Conservation (phyloP, 2,113 vertebrate genomes). For the Syngnathus floridae region DNA sequence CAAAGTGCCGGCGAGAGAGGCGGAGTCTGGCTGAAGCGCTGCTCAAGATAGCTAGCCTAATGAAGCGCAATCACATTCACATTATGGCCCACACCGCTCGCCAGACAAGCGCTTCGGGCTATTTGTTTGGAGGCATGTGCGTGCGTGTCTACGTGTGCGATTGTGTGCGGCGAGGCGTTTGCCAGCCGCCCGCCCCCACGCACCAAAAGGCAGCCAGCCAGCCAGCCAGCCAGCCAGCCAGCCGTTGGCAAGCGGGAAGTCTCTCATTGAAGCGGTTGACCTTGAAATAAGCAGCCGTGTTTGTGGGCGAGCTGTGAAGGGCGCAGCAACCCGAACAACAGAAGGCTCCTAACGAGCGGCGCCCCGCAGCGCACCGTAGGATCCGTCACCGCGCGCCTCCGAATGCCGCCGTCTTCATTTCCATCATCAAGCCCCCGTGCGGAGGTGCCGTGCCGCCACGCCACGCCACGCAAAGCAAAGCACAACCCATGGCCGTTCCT, state of each 20-base stretch:
- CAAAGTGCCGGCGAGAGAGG: too few species aligned
- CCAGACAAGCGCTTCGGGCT: slow-evolving; percentile 59
- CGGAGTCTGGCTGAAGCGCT: slow-evolving; percentile 26
- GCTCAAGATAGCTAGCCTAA: slow-evolving; percentile 48
- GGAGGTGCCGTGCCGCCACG: slow-evolving; percentile 13
- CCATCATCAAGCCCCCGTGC: slow-evolving; percentile 25
- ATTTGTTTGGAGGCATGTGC: slow-evolving; percentile 52
- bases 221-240: slow-evolving; percentile 41
- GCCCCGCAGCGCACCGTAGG: too few species aligned
- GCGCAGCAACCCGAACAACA: slow-evolving; percentile 13
- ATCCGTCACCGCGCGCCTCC: slow-evolving; percentile 60
- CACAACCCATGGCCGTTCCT: background rate
- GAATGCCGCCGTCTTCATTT: too few species aligned
- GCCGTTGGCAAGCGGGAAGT: too few species aligned
- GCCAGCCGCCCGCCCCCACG: slow-evolving; percentile 55
- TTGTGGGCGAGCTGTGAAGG: slow-evolving; percentile 57
- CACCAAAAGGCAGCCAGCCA: slow-evolving; percentile 54
- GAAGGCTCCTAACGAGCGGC: slow-evolving; percentile 73
- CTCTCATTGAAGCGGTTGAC: slow-evolving; percentile 61
- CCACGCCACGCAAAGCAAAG: slow-evolving; percentile 27
- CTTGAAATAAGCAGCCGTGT: slow-evolving; percentile 72
- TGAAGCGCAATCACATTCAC: slow-evolving; percentile 47
- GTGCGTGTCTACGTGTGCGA: slow-evolving; percentile 26
- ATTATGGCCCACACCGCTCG: slow-evolving; percentile 41
- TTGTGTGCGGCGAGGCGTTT: slow-evolving; percentile 45